Conservation (phyloP, 1,140 invertebrate species). For the Pachypsylla venusta region DNA sequence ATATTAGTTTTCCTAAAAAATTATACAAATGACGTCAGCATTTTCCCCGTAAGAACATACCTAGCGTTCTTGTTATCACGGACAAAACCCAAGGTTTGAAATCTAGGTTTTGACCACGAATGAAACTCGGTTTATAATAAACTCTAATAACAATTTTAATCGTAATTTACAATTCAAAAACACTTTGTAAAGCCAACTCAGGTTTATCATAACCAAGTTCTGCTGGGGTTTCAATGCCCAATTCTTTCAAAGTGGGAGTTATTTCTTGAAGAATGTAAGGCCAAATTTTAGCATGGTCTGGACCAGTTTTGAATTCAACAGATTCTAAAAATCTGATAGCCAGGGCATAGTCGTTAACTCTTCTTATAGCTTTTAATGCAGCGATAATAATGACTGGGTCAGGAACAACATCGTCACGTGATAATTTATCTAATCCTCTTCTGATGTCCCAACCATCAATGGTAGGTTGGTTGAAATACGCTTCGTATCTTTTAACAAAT, state of each 20-base stretch:
- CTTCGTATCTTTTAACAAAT: constrained; percentile 60
- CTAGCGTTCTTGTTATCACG: too few relatives aligned
- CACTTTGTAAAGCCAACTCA: constrained; percentile 66
- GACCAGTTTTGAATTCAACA: constrained; percentile 80
- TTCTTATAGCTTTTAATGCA: constrained; percentile 78
- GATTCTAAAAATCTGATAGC: constrained; percentile 85
- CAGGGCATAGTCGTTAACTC: constrained; percentile 86
- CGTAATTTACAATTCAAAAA: constrained; percentile 48
- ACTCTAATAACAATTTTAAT: too few relatives aligned
- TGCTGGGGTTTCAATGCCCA: constrained; percentile 88
- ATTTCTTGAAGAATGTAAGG: constrained; percentile 90
- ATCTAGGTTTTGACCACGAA: too few relatives aligned
- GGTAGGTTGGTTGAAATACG: constrained; percentile 73
- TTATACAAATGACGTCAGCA: too few relatives aligned
- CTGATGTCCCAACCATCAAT: constrained; percentile 95
- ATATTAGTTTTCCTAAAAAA: too few relatives aligned
- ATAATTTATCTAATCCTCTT: constrained; percentile 64
- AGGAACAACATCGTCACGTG: constrained; percentile 75
- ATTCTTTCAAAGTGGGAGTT: constrained; percentile 74
- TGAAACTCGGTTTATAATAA: too few relatives aligned
- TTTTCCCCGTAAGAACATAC: too few relatives aligned
- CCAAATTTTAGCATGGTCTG: constrained; percentile 60
- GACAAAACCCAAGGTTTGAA: too few relatives aligned
- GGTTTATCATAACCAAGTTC: constrained; percentile 95
- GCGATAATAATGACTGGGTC: constrained; percentile 87